A percentile compares a stretch with the other conserved stretches of the same genome.
phyloP scores from a whole-genome alignment of 2,888 invertebrate genomes.

The Sinodicranocentrus sp. region DNA sequence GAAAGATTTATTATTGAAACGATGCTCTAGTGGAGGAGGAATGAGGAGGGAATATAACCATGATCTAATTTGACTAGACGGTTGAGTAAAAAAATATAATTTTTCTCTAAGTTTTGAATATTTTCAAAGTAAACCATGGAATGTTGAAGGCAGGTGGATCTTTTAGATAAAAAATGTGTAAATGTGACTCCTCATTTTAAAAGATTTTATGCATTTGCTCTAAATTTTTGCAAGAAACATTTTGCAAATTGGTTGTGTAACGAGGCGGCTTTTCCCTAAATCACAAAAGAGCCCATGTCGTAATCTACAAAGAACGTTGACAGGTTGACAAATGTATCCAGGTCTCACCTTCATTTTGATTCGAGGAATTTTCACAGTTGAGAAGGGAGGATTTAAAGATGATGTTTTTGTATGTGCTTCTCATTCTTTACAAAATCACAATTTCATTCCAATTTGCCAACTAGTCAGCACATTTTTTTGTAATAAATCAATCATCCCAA shows the following conservation, averaged over 20 bases:
- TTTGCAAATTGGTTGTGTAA: conserved; percentile 6
- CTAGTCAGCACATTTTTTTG: not conserved
- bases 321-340: conserved; percentile 10
- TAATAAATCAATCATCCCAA: not conserved
- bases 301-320: not conserved
- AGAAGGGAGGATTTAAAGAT: not conserved
- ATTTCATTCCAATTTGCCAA: conserved; percentile 4
- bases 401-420: too few relatives aligned
- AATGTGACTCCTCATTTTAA: too few relatives aligned
- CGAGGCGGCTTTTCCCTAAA: not conserved
- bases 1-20: conserved; percentile 43
- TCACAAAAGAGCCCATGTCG: not conserved
- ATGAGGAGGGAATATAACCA: too few relatives aligned
- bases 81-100: too few relatives aligned
- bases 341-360: not conserved
- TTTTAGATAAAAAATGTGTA: too few relatives aligned
- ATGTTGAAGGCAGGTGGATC: too few relatives aligned
- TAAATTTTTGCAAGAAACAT: not conserved
- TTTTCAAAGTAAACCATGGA: too few relatives aligned
- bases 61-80: too few relatives aligned
- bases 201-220: too few relatives aligned
- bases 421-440: not conserved
- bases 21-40: too few relatives aligned
- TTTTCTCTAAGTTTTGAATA: too few relatives aligned
- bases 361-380: not conserved